Conservation (phyloP, 2,888 invertebrate species). For the Molanna angustata region DNA sequence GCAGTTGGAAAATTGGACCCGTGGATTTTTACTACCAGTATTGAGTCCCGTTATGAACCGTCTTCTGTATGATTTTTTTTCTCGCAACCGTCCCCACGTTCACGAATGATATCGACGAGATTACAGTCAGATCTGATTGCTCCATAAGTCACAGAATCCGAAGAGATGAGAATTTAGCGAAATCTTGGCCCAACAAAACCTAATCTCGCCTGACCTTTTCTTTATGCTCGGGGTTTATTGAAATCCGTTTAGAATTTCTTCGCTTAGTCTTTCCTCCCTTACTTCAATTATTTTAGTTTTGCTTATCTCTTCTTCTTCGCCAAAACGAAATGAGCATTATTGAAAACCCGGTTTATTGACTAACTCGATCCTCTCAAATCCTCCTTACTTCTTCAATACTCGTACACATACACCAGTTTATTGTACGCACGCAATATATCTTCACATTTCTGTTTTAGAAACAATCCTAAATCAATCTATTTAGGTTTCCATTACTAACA, state of each 20-base stretch:
- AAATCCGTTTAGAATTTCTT: constrained; percentile 18
- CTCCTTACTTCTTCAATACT: no score
- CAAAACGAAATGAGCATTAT: background rate
- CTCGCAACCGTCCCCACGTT: no score
- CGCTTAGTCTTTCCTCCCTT: background rate
- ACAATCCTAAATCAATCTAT: no score
- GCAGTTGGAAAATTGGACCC: no score
- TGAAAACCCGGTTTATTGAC: background rate
- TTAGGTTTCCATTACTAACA: no score
- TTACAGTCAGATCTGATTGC: constrained; percentile 19
- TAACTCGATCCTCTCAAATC: no score
- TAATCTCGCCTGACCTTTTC: constrained; percentile 21
- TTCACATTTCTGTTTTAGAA: no score
- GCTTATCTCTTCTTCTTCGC: background rate
- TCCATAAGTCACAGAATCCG: constrained; percentile 19
- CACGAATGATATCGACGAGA: constrained; percentile 13
- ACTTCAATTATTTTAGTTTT: constrained; percentile 13
- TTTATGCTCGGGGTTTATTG: constrained; percentile 18
- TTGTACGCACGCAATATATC: no score
- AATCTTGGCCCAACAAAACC: constrained; percentile 12
- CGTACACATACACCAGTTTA: no score
- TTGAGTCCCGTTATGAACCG: no score
- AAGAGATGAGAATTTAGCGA: constrained; percentile 19
- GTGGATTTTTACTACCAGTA: no score
- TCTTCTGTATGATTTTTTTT: no score